Base-by-base conservation (phyloP, 2,113 vertebrate genomes). In the Kryptolebias marmoratus region DNA sequence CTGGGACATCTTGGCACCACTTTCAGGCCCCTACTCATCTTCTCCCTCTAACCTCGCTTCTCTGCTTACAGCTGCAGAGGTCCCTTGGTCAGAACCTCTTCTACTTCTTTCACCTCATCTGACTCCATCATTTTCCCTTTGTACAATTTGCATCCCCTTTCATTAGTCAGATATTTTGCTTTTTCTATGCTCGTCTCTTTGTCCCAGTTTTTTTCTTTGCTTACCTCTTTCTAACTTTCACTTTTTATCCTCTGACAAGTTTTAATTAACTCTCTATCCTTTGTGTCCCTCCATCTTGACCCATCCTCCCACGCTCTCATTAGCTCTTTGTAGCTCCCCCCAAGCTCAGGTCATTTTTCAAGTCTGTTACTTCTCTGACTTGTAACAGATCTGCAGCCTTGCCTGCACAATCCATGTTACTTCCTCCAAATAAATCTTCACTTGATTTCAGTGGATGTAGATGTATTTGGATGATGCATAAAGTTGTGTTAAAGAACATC, bases 1-100 rank as follows among this genome's bases (percentile, higher is more conserved):
- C 59, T 66, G 81, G 90, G 87, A 91, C 66, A 85, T 50, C 77
- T 88, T 91, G 92, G 89, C 89, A 84, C 69, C 10, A 16, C 68
- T 77, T 80, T 70, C 71, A 73, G 49, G 55, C 67, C 36, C 82
- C 64, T 16, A 75, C 59, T 61, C 44, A 48, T 44, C 72, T 55
- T 54, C 73, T 45, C 50, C 63, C 55, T 76, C 71, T 72, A 84
- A 83, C 80, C 79, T 74, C 11, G 0, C 50, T 62, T 78, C 52
- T 82, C 48, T 71, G 31, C 67, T 84, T 67, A 66, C 71, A 72
- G 68, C 63, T 65, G 44, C 55, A 68, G 64, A 27, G 69, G 68
- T 80, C 66, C 54, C 36, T 75, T 11, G 8, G 32, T 65, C 68
- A 66, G 55, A 71, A 39, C 81, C 78, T 22, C 22, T 22, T 22